A percentile compares a stretch with the other conserved stretches of the same genome.
Conservation (phyloP, 1,140 invertebrate species). For the Lasaia peninsularis region DNA sequence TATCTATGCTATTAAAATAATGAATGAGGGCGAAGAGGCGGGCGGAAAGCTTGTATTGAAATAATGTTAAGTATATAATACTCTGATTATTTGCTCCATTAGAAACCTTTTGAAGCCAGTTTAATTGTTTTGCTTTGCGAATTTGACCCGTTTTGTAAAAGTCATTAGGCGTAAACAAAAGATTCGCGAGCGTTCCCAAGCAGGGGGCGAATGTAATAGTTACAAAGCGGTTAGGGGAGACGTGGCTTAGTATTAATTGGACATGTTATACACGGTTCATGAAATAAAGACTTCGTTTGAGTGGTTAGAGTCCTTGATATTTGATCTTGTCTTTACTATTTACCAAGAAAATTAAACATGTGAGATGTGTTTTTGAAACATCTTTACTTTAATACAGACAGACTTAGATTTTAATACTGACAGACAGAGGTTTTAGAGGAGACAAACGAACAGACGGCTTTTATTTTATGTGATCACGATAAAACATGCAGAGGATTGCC, state of each 20-base stretch:
- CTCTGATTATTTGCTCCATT: conserved; percentile 30
- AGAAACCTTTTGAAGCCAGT: conserved; percentile 47
- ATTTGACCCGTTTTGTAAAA: conserved; percentile 71
- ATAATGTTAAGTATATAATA: conserved; percentile 38
- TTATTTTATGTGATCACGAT: no score
- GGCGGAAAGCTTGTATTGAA: conserved; percentile 45
- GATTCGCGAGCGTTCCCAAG: conserved; percentile 52
- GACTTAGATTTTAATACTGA: no score
- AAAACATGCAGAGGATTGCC: no score
- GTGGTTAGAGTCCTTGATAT: conserved; percentile 33
- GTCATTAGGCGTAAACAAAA: conserved; percentile 71
- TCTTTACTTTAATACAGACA: no score
- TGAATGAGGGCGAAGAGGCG: no score
- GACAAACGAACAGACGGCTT: no score
- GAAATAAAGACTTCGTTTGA: conserved; percentile 48
- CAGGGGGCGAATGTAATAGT: conserved; percentile 57
- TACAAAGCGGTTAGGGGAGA: conserved; percentile 42
- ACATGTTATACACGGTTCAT: conserved; percentile 62
- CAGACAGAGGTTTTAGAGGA: no score
- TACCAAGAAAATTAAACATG: no score
- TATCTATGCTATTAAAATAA: no score
- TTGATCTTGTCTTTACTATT: conserved; percentile 34
- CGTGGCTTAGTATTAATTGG: conserved; percentile 60
- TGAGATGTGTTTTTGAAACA: no score
- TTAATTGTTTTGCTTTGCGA: conserved; percentile 43